Percentiles rank a stretch among this genome's conserved stretches.
These are phyloP conservation scores for Nycteola revayana DNA, from an alignment of 2,888 invertebrate species.

Conservation along the genomic window DNA sequence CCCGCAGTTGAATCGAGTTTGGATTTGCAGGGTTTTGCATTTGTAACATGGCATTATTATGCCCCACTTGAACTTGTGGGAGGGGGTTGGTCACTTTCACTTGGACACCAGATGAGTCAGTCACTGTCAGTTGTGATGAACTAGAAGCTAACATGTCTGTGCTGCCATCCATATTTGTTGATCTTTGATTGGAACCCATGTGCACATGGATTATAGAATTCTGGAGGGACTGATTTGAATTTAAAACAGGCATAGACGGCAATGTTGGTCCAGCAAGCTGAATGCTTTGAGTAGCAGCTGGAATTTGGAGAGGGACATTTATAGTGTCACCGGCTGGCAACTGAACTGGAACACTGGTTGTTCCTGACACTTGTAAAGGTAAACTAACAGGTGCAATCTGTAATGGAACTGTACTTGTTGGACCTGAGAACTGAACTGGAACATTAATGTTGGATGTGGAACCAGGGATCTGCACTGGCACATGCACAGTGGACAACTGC, in stretches of 20 bases:
- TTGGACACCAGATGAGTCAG: conserved; percentile 58
- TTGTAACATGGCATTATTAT: conserved; percentile 61
- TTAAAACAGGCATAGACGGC: conserved; percentile 70
- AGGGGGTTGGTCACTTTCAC: conserved; percentile 61
- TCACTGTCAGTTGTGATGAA: conserved; percentile 58
- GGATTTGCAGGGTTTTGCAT: conserved; percentile 60
- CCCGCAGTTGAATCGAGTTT: conserved; percentile 67
- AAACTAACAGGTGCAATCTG: conserved; percentile 71
- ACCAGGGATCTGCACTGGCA: conserved; percentile 75
- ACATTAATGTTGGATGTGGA: conserved; percentile 73
- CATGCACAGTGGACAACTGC: conserved; percentile 72
- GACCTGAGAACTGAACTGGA: conserved; percentile 68
- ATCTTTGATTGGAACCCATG: conserved; percentile 65
- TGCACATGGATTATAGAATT: conserved; percentile 74
- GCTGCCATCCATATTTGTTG: conserved; percentile 58
- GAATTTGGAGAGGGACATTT: conserved; percentile 71
- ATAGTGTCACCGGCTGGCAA: conserved; percentile 70
- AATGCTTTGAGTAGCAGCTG: conserved; percentile 59
- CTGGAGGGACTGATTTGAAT: conserved; percentile 56
- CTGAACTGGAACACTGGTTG: conserved; percentile 69
- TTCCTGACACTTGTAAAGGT: conserved; percentile 67
- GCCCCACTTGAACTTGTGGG: conserved; percentile 66
- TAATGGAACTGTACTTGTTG: conserved; percentile 61
- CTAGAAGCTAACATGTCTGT: conserved; percentile 58
- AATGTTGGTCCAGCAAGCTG: conserved; percentile 57